These are phyloP conservation scores for Melinaea menophilus DNA, from an alignment of 2,888 invertebrate species.

Conservation along the genomic window DNA sequence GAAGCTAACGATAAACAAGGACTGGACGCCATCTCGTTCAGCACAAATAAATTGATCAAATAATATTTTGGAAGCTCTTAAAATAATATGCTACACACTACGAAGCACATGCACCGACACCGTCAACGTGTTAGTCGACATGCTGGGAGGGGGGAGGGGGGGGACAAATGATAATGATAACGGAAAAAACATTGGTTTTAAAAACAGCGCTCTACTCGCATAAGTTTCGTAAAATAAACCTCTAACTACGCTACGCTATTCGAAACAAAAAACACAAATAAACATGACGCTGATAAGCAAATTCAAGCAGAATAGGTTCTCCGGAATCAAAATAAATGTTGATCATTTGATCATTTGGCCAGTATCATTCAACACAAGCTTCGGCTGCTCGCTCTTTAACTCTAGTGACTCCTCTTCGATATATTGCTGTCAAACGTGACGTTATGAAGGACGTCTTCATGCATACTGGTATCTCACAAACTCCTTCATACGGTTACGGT, in stretches of 20 bases:
- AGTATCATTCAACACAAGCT: slow-evolving; percentile 70
- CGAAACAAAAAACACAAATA: slow-evolving; percentile 63
- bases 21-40: slow-evolving; percentile 30
- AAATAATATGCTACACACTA: slow-evolving; percentile 41
- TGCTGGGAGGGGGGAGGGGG: slow-evolving; percentile 50
- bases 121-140: slow-evolving; percentile 65
- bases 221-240: slow-evolving; percentile 58
- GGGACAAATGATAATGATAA: slow-evolving; percentile 64
- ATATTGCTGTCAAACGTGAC: slow-evolving; percentile 22
- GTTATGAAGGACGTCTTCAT: slow-evolving; percentile 43
- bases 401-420: slow-evolving; percentile 31
- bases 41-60: slow-evolving; percentile 57
- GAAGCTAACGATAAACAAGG: slow-evolving; percentile 25
- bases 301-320: slow-evolving; percentile 78
- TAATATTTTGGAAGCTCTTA: slow-evolving; percentile 63
- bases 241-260: slow-evolving; percentile 64
- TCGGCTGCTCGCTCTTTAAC: slow-evolving; percentile 44
- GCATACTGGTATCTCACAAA: slow-evolving; percentile 50
- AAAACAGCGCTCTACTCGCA: slow-evolving; percentile 71
- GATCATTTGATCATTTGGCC: slow-evolving; percentile 76
- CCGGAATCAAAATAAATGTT: slow-evolving; percentile 75
- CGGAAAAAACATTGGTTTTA: slow-evolving; percentile 76
- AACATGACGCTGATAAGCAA: slow-evolving; percentile 76
- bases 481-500: slow-evolving; percentile 47
- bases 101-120: slow-evolving; percentile 70